Conservation (phyloP, 2,113 vertebrate genomes). For the Rhodinocichla rosea region DNA sequence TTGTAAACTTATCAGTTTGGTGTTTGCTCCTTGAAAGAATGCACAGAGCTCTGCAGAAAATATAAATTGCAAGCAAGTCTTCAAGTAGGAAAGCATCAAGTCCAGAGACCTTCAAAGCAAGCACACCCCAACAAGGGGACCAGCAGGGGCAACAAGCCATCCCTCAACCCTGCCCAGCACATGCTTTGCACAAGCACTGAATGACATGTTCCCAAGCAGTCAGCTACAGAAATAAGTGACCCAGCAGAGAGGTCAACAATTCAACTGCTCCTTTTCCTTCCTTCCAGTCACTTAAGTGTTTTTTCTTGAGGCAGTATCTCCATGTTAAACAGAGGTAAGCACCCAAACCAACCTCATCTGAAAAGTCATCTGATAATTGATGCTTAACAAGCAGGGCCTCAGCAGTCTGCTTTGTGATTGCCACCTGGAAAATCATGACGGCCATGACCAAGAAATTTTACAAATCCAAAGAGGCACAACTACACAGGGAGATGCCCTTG, state of each 20-base stretch:
- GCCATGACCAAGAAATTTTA: background rate
- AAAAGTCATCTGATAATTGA: background rate
- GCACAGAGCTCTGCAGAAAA: background rate
- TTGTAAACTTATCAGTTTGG: background rate
- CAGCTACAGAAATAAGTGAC: background rate
- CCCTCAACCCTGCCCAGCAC: background rate
- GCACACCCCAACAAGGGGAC: background rate
- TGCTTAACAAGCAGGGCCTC: background rate
- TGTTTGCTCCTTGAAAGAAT: background rate
- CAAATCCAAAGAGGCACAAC: background rate
- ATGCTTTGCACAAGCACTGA: rapidly evolving
- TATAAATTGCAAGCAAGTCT: background rate
- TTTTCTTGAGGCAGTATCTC: background rate
- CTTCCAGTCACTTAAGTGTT: background rate
- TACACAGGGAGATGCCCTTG: background rate
- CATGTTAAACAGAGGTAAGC: background rate
- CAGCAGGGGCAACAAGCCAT: background rate
- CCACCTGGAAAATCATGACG: background rate
- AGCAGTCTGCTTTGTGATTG: background rate
- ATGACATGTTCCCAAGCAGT: background rate
- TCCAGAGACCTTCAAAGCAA: background rate
- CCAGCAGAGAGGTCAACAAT: background rate
- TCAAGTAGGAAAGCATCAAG: background rate
- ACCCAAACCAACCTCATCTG: background rate
- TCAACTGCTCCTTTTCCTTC: background rate